Conservation (phyloP, 2,797 vertebrate genomes). For the Enteromius unitaeniatus region DNA sequence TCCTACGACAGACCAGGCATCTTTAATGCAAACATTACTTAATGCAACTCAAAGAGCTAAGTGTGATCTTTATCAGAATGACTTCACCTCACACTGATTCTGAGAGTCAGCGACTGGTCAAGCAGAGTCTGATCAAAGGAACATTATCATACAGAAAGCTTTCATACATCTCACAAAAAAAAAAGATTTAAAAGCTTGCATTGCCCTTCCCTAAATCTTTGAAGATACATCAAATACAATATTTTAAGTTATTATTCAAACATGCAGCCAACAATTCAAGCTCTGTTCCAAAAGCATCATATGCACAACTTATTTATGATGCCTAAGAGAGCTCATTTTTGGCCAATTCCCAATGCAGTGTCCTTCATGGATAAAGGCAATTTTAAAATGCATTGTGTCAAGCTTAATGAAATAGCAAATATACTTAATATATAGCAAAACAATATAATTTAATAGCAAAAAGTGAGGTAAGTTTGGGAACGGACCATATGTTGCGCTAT, state of each 20-base stretch:
- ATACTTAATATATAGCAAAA: not conserved
- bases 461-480: not conserved
- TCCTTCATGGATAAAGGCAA: too few species aligned
- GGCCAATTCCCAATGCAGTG: not conserved
- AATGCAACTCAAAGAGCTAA: slow-evolving; percentile 7
- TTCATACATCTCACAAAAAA: not conserved
- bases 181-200: not conserved
- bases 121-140: slow-evolving; percentile 20
- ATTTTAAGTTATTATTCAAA: not conserved
- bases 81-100: not conserved
- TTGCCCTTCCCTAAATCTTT: not conserved
- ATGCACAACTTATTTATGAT: not conserved
- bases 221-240: not conserved
- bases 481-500: not conserved
- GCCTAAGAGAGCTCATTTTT: not conserved
- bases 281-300: not conserved
- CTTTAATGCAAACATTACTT: slow-evolving; percentile 26
- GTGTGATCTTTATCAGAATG: not conserved
- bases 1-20: slow-evolving; percentile 1
- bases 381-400: not conserved
- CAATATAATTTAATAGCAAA: not conserved
- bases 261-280: not conserved
- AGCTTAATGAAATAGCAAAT: not conserved
- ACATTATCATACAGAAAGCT: not conserved
- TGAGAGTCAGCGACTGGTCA: slow-evolving; percentile 2